phyloP scores from a whole-genome alignment of 2,888 invertebrate genomes.

The Tolmerus cingulatus region DNA sequence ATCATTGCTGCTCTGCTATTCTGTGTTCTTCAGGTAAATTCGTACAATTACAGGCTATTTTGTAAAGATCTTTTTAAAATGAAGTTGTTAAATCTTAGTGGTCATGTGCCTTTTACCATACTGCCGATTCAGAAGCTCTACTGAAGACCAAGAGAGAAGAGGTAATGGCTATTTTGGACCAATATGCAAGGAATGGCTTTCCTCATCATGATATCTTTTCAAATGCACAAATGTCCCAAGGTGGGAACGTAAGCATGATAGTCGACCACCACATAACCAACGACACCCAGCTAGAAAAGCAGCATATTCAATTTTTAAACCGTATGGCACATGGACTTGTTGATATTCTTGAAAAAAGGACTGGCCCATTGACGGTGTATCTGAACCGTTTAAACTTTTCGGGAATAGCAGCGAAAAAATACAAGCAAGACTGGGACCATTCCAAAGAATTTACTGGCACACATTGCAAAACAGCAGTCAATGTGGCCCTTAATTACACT shows the following conservation, averaged over 20 bases:
- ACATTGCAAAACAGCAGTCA: neutral
- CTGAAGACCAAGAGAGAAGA: neutral
- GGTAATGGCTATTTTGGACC: neutral
- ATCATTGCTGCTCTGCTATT: neutral
- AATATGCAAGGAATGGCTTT: neutral
- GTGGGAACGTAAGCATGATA: neutral
- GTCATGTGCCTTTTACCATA: neutral
- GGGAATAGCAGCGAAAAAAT: neutral
- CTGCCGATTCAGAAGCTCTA: neutral
- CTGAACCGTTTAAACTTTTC: neutral
- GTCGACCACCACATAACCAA: neutral
- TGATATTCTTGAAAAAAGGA: neutral
- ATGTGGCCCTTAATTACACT: neutral
- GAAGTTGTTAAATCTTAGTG: neutral
- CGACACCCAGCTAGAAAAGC: neutral
- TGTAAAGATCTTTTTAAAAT: neutral
- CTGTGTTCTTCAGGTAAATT: neutral
- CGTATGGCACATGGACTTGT: neutral
- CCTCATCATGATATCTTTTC: neutral
- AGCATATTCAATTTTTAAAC: neutral
- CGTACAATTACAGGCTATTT: neutral
- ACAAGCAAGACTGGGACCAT: neutral
- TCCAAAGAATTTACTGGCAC: neutral
- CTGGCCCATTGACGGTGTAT: neutral
- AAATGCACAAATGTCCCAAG: neutral